Conservation (phyloP, 2,888 invertebrate species). For the Encarsia formosa region DNA sequence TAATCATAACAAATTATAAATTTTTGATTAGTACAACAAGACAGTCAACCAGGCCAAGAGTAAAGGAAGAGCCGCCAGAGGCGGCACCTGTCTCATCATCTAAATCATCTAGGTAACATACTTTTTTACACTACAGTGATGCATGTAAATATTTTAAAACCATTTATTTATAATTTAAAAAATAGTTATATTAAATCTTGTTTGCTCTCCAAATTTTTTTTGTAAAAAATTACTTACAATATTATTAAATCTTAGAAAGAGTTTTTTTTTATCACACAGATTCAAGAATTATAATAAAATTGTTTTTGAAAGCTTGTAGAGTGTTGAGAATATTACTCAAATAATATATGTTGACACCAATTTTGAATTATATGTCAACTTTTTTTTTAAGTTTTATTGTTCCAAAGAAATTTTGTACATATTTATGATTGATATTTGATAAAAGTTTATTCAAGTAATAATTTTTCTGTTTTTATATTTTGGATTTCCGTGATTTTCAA, state of each 20-base stretch:
- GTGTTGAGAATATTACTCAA: conserved; percentile 6
- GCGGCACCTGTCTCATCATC: conserved; percentile 50
- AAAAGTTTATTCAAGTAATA: too few relatives aligned
- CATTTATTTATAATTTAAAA: conserved; percentile 5
- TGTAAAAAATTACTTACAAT: too few relatives aligned
- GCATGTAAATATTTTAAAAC: conserved; percentile 35
- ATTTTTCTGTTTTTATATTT: too few relatives aligned
- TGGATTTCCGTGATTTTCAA: too few relatives aligned
- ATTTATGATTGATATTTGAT: too few relatives aligned
- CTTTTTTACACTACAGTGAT: conserved; percentile 41
- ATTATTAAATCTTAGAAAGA: too few relatives aligned
- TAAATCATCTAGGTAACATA: conserved; percentile 51
- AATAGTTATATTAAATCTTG: conserved; percentile 12
- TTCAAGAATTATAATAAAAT: too few relatives aligned
- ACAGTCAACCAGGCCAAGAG: conserved; percentile 51
- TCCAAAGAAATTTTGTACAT: too few relatives aligned
- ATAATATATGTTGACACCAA: conserved; percentile 19
- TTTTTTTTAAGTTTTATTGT: too few relatives aligned
- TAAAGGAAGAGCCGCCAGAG: conserved; percentile 52
- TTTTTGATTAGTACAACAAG: conserved; percentile 52
- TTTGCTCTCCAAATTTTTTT: too few relatives aligned
- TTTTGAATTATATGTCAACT: too few relatives aligned
- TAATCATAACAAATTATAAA: conserved; percentile 44
- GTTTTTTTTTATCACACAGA: too few relatives aligned
- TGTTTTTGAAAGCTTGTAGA: conserved; percentile 14